A percentile compares a stretch with the other conserved stretches of the same genome.
phyloP scores from a whole-genome alignment of 1,140 invertebrate genomes.

The Drosophila lini region DNA sequence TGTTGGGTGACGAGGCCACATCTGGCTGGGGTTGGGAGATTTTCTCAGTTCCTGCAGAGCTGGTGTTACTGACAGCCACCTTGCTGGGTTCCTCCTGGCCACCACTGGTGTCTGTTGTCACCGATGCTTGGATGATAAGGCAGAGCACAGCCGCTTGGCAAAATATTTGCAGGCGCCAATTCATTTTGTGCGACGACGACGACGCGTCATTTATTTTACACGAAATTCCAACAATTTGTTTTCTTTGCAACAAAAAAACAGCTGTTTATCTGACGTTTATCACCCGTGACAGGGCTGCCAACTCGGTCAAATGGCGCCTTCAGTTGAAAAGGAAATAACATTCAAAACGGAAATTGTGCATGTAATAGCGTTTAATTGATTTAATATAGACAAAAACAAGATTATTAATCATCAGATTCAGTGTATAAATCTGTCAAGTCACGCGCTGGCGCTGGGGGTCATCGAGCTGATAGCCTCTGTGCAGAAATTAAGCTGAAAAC shows the following conservation, averaged over 20 bases:
- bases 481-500: conserved; percentile 17
- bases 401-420: conserved; percentile 26
- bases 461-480: conserved; percentile 42
- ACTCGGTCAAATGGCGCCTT: not conserved
- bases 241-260: conserved; percentile 9
- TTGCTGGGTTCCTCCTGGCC: conserved; percentile 1
- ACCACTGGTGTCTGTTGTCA: not conserved
- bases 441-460: conserved; percentile 28
- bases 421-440: conserved; percentile 28
- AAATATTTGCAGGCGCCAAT: conserved; percentile 10
- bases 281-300: conserved; percentile 6
- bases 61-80: not conserved
- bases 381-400: conserved; percentile 23
- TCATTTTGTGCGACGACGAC: conserved; percentile 13
- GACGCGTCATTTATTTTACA: conserved; percentile 27
- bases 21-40: not conserved
- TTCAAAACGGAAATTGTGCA: conserved; percentile 45
- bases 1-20: not conserved
- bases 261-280: conserved; percentile 44
- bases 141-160: conserved; percentile 17
- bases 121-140: not conserved
- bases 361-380: conserved; percentile 47
- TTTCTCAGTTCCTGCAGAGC: not conserved
- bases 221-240: conserved; percentile 26
- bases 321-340: not conserved